Base-by-base conservation (phyloP, 2,888 invertebrate species). In the Diaperis boleti region DNA sequence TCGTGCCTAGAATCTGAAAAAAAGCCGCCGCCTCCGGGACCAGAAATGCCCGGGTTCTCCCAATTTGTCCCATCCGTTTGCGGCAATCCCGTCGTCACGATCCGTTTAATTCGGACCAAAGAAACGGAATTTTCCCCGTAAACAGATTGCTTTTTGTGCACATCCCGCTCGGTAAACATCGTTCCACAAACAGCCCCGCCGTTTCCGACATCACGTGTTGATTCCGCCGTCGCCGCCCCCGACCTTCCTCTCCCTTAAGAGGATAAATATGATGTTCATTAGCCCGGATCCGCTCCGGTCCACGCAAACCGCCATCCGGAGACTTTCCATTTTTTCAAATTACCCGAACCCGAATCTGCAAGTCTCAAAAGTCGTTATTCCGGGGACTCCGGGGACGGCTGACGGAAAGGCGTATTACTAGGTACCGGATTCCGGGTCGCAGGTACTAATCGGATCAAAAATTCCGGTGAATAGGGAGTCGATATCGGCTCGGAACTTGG, bases 371-470 rank as follows among this genome's bases (percentile, higher is more conserved):
- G 52, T 52, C 52, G 52, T 52, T 52, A 52, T 18, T 37, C 14
- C 22, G 22, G 15, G 14, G 47, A 50, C 35, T 20, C 52, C 20
- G 22, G 52, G 39, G 52, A 52, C 52, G 37, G 37, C 22, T 52
- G 52, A 54, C 54, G 26, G 29, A 54, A 31, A 54, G 54, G 42
- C n/a, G 31, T 31, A 54, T 52, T 52, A 52, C 22, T 33, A 52
- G 37, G n/a, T 20, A 18, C 33, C 20, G 33, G 26, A 52, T 22
- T 52, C 39, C 15, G 18, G 35, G 5, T 35, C 10, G 39, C 22
- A 37, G 39, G 56, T 13, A 33, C 57, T 47, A 45, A 47, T 45
- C 37, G 45, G 35, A 57, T 57, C 47, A 57, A 57, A 57, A 57
- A 57, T 57, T 35, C 18, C 13, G 13, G 15, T 22, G 50, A 49